Base-by-base conservation (phyloP, 2,797 vertebrate genomes). In the Lutjanus campechanus region DNA sequence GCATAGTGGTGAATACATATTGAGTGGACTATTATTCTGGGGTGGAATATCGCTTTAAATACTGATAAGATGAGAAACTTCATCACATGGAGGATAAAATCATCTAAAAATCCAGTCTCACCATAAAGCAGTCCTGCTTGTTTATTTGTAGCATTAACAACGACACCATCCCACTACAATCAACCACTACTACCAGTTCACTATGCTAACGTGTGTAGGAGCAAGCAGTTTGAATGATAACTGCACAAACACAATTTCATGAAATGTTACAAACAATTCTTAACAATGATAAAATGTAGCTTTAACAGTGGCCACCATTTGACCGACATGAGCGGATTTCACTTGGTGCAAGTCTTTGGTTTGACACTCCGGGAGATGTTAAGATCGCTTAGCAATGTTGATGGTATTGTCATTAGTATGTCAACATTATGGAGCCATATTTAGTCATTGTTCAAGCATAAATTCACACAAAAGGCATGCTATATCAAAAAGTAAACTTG, bases 101-200 rank as follows among this genome's bases (percentile, higher is more conserved):
- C n/a, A 67, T 44, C 20, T 25, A 11, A 25, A 68, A 4, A 22
- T 11, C 7, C 7, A 40, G 29, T n/a, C 7, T 15, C 5, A 3
- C 4, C n/a, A 29, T 25, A 13, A 29, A 46, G 3, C 6, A 43
- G 63, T 67, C 29, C 29, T 36, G 29, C 29, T 36, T 36, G 5
- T 36, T 36, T 36, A 36, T 36, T 36, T 36, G 4, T 25, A 47
- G 40, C 16, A 65, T 8, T 41, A 19, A 8, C 29, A 41, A 20
- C 4, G 53, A 59, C 54, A 19, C 49, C 41, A 49, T 78, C 68
- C 55, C 64, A 17, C 41, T 41, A 29, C 47, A 58, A 50, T 41
- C 19, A 5, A 65, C 47, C 54, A 65, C 40, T 54, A 59, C 46
- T 61, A 50, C 41, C 16, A 69, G 16, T 67, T 69, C 29, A 51